phyloP scores from a whole-genome alignment of 2,113 vertebrate species.

The Saccopteryx bilineata region DNA sequence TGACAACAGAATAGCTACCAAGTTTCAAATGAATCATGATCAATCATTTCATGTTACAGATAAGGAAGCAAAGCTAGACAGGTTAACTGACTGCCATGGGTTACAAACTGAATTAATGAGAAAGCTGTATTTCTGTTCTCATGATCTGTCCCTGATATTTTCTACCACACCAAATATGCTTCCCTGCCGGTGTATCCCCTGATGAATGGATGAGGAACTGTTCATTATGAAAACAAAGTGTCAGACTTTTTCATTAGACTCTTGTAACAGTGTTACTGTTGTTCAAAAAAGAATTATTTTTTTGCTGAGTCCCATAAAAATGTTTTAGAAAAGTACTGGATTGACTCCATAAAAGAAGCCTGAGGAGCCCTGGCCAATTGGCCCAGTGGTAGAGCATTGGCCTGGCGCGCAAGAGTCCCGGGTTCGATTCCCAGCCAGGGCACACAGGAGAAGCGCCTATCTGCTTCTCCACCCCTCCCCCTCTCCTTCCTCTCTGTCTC shows the following conservation, averaged over 20 bases:
- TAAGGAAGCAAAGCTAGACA: background rate
- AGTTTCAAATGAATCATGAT: background rate
- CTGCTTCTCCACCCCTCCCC: too few species aligned
- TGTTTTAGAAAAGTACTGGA: background rate
- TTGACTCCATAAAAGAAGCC: background rate
- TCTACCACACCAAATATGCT: background rate
- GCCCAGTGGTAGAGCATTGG: too few species aligned
- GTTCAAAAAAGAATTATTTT: background rate
- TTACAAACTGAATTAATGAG: background rate
- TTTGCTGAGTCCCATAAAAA: background rate
- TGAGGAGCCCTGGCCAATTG: too few species aligned
- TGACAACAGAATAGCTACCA: background rate
- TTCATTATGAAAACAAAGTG: slow-evolving; percentile 23
- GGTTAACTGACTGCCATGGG: background rate
- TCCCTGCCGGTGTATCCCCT: too few species aligned
- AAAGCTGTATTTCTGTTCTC: background rate
- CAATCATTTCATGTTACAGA: background rate
- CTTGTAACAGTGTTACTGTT: background rate
- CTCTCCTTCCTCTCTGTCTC: too few species aligned
- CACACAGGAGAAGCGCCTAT: too few species aligned
- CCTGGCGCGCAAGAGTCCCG: too few species aligned
- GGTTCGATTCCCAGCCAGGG: too few species aligned
- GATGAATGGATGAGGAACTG: background rate
- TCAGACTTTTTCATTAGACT: background rate
- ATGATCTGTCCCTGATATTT: background rate